These are phyloP conservation scores for Drosophila atroscutellata DNA, from an alignment of 2,888 invertebrate species.

Conservation along the genomic window DNA sequence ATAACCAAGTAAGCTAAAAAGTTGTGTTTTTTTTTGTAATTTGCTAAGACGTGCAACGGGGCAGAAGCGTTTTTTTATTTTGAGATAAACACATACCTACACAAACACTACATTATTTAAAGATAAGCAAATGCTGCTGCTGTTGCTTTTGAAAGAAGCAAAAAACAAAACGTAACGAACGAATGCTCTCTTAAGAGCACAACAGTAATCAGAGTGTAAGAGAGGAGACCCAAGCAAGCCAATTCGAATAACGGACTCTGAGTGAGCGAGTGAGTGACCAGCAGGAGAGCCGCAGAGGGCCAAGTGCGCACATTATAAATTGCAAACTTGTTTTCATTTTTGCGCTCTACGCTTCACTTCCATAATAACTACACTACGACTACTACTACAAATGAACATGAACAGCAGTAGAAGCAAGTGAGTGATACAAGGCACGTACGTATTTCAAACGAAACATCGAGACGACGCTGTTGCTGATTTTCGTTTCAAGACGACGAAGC, in stretches of 20 bases:
- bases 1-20: constrained; percentile 64
- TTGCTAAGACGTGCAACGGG: constrained; percentile 71
- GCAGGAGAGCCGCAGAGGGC: constrained; percentile 61
- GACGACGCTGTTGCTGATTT: constrained; percentile 44
- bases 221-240: constrained; percentile 32
- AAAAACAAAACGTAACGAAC: constrained; percentile 26
- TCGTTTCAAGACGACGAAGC: constrained; percentile 35
- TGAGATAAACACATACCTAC: constrained; percentile 36
- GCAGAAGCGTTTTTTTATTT: constrained; percentile 37
- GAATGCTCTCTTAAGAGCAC: constrained; percentile 24
- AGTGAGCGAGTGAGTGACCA: constrained; percentile 20
- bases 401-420: constrained; percentile 66
- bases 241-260: constrained; percentile 55
- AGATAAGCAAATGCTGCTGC: constrained; percentile 47
- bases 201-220: constrained; percentile 8
- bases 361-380: constrained; percentile 57
- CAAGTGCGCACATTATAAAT: constrained; percentile 74
- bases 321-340: constrained; percentile 77
- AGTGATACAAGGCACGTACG: constrained; percentile 82
- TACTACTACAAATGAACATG: neutral
- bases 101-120: constrained; percentile 25
- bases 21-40: constrained; percentile 40
- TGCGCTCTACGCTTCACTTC: constrained; percentile 63
- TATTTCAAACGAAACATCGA: constrained; percentile 66
- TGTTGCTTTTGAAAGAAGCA: constrained; percentile 20